Conservation (phyloP, 1,140 invertebrate species). For the Yoshiicerus persimilis region DNA sequence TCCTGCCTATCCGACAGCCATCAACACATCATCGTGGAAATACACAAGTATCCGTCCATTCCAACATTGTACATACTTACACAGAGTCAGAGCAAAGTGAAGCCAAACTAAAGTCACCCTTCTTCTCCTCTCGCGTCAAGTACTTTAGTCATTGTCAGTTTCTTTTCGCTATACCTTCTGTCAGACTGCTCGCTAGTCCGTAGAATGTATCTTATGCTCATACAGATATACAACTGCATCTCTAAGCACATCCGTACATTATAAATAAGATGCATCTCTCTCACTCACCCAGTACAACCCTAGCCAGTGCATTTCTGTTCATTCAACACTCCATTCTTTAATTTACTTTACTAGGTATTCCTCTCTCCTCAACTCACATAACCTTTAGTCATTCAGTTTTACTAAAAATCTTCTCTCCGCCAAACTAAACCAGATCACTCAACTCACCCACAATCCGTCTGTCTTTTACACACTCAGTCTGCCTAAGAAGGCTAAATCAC, state of each 20-base stretch:
- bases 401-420: neutral
- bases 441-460: neutral
- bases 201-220: neutral
- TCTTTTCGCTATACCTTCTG: neutral
- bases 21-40: slow-evolving; percentile 13
- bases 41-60: neutral
- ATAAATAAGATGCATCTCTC: neutral
- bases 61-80: too few relatives aligned
- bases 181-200: neutral
- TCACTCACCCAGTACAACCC: neutral
- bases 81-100: neutral
- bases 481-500: neutral
- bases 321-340: neutral
- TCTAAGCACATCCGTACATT: neutral
- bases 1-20: neutral
- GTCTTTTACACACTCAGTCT: neutral
- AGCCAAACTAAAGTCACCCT: neutral
- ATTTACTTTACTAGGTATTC: neutral
- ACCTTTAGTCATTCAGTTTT: neutral
- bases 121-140: neutral
- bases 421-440: neutral
- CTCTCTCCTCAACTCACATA: neutral
- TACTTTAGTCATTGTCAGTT: slow-evolving; percentile 15
- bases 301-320: neutral
- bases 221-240: neutral